Conservation (phyloP, 2,113 vertebrate genomes). For the Saccopteryx bilineata region DNA sequence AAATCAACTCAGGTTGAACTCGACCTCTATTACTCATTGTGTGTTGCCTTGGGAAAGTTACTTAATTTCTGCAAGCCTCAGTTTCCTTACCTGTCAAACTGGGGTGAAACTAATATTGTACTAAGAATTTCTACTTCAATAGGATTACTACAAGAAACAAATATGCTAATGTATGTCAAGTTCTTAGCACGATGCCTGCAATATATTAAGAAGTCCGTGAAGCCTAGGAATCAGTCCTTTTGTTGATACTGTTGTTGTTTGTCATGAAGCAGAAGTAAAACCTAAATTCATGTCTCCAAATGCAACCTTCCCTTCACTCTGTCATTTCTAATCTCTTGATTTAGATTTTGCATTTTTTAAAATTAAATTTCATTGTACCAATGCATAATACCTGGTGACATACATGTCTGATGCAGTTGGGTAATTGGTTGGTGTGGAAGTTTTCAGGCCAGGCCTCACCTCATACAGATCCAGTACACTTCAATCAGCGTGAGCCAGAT, state of each 20-base stretch:
- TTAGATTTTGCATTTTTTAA: not conserved
- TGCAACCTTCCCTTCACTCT: not conserved
- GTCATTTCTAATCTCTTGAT: slow-evolving; percentile 40
- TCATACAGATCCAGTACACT: not conserved
- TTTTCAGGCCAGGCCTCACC: not conserved
- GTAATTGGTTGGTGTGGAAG: not conserved
- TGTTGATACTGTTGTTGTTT: not conserved
- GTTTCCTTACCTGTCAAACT: slow-evolving; percentile 14
- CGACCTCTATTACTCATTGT: not conserved
- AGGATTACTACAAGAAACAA: not conserved
- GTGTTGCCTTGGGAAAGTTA: not conserved
- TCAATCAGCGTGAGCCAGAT: not conserved
- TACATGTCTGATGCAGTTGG: not conserved
- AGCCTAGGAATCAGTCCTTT: not conserved
- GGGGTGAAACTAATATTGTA: not conserved
- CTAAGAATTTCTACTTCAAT: not conserved
- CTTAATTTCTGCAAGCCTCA: not conserved
- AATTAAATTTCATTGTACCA: not conserved
- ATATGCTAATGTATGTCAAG: not conserved
- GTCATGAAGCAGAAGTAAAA: not conserved
- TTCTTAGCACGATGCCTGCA: not conserved
- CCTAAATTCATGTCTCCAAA: not conserved
- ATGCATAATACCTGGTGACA: not conserved
- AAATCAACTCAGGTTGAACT: not conserved
- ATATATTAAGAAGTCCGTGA: not conserved